Conservation (phyloP, 2,113 vertebrate genomes). For the Condylura cristata region DNA sequence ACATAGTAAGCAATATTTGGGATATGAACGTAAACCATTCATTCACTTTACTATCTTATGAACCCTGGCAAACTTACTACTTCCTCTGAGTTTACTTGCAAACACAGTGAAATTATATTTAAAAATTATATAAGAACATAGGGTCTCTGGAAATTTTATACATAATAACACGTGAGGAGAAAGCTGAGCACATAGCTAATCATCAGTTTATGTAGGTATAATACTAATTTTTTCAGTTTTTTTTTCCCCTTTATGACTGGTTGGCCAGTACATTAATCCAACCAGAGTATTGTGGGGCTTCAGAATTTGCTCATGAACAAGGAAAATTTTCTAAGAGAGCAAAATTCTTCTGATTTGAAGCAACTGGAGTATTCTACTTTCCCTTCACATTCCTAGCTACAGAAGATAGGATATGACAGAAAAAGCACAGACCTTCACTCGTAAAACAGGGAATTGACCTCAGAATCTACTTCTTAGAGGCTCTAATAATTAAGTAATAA, state of each 20-base stretch:
- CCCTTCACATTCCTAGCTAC: background rate
- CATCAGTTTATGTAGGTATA: background rate
- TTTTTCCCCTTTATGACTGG: background rate
- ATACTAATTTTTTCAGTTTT: background rate
- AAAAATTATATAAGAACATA: background rate
- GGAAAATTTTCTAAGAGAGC: background rate
- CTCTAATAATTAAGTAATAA: background rate
- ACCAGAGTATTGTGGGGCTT: background rate
- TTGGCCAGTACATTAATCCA: background rate
- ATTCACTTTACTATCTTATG: background rate
- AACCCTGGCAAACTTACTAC: background rate
- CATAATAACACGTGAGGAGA: background rate
- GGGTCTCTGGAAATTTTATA: background rate
- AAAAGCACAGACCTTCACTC: background rate
- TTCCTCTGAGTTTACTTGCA: background rate
- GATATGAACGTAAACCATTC: background rate
- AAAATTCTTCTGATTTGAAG: background rate
- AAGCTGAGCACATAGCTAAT: background rate
- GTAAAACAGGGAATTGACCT: background rate
- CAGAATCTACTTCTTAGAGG: background rate
- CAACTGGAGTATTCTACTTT: background rate
- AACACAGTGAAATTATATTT: background rate
- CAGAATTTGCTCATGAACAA: background rate
- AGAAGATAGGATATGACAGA: background rate
- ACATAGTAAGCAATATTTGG: background rate